phyloP scores from a whole-genome alignment of 2,888 invertebrate genomes.

The Stenchaetothrips biformis region DNA sequence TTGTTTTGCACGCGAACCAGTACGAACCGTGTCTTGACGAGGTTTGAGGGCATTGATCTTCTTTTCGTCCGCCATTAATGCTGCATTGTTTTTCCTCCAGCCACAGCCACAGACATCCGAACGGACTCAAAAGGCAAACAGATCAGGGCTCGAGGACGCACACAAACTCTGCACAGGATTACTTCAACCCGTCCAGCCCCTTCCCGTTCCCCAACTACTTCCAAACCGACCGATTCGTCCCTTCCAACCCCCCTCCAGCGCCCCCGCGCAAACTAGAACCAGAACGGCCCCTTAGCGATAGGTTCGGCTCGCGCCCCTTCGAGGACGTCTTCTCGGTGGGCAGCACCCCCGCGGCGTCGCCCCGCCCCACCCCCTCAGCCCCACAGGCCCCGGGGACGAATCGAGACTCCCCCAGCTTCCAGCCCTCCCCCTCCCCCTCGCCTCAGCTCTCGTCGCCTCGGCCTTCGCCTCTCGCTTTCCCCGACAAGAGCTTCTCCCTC shows the following conservation, averaged over 20 bases:
- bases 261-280: constrained; percentile 12
- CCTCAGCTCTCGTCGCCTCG: background rate
- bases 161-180: constrained; percentile 17
- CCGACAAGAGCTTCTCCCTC: constrained; percentile 15
- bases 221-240: constrained; percentile 21
- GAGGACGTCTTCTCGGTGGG: background rate
- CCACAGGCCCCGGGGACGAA: background rate
- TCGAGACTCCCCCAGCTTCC: background rate
- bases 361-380: background rate
- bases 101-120: constrained; percentile 21
- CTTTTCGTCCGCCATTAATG: background rate
- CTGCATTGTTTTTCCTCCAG: background rate
- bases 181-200: constrained; percentile 14
- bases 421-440: background rate
- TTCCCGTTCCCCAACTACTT: constrained; percentile 25
- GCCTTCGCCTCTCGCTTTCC: background rate
- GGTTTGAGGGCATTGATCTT: background rate
- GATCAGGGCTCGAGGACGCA: constrained; percentile 7
- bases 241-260: constrained; percentile 9
- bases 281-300: constrained; percentile 7
- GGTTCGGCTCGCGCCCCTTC: constrained; percentile 6
- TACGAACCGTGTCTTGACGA: background rate
- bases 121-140: constrained; percentile 18
- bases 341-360: background rate
- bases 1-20: background rate